These are phyloP conservation scores for Agrotis segetum DNA, from an alignment of 2,888 invertebrate species.

Conservation along the genomic window DNA sequence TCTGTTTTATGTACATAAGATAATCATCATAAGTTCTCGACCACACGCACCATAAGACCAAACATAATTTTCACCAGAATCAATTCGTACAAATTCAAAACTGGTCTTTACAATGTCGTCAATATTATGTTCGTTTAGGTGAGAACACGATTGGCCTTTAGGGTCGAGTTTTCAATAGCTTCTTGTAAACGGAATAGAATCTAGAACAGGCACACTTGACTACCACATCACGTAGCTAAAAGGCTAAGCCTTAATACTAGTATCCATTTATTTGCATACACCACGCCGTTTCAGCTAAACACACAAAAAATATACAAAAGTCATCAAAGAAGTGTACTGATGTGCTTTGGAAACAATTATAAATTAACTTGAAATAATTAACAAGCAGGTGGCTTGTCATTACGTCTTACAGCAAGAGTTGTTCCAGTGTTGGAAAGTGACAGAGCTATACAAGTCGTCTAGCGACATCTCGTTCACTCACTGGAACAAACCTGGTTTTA, in stretches of 20 bases:
- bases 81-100: not conserved
- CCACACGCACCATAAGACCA: not conserved
- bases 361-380: not conserved
- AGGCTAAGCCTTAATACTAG: conserved; percentile 75
- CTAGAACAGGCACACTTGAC: conserved; percentile 83
- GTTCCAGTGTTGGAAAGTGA: too few relatives aligned
- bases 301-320: not conserved
- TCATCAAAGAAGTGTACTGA: not conserved
- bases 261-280: conserved; percentile 30
- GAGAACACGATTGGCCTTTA: conserved; percentile 9
- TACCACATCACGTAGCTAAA: conserved; percentile 83
- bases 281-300: not conserved
- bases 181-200: conserved; percentile 60
- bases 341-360: too few relatives aligned
- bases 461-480: too few relatives aligned
- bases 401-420: too few relatives aligned
- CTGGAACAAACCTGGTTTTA: too few relatives aligned
- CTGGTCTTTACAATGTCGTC: not conserved
- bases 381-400: not conserved
- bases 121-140: not conserved
- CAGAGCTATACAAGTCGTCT: too few relatives aligned
- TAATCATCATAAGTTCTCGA: conserved; percentile 12
- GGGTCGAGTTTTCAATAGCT: conserved; percentile 12
- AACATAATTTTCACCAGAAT: not conserved
- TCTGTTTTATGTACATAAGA: conserved; percentile 5